Conservation (phyloP, 2,797 vertebrate species). For the Potorous gilbertii region DNA sequence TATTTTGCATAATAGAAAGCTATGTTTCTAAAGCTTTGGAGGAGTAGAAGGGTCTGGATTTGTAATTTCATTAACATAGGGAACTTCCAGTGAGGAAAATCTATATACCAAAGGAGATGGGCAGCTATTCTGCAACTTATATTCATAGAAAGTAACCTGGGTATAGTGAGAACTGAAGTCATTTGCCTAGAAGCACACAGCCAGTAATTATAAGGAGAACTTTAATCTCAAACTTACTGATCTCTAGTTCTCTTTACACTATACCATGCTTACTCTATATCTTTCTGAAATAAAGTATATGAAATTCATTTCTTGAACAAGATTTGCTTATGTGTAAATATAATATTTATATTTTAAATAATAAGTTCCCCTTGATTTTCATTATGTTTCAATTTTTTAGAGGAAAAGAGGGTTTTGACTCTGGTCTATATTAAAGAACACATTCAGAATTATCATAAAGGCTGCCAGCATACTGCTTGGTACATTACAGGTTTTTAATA, state of each 20-base stretch:
- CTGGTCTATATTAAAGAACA: background rate
- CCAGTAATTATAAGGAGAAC: background rate
- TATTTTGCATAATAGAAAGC: background rate
- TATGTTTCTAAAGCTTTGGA: background rate
- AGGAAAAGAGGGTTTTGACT: background rate
- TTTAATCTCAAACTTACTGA: background rate
- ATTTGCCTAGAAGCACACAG: background rate
- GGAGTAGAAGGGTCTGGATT: background rate
- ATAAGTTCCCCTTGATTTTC: background rate
- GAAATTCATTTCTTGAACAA: background rate
- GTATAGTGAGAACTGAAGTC: background rate
- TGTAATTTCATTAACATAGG: background rate
- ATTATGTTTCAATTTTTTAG: background rate
- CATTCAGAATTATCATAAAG: background rate
- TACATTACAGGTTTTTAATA: background rate
- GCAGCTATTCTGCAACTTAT: background rate
- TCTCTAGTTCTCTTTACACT: background rate
- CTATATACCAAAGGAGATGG: background rate
- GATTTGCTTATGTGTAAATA: background rate
- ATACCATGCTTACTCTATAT: background rate
- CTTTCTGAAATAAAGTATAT: background rate
- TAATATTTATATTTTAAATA: conserved; percentile 2
- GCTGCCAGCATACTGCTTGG: background rate
- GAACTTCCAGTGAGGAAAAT: background rate
- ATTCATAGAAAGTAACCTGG: background rate